These are phyloP conservation scores for Cataglyphis rosenhaueri DNA, from an alignment of 2,888 invertebrate species.

Conservation along the genomic window DNA sequence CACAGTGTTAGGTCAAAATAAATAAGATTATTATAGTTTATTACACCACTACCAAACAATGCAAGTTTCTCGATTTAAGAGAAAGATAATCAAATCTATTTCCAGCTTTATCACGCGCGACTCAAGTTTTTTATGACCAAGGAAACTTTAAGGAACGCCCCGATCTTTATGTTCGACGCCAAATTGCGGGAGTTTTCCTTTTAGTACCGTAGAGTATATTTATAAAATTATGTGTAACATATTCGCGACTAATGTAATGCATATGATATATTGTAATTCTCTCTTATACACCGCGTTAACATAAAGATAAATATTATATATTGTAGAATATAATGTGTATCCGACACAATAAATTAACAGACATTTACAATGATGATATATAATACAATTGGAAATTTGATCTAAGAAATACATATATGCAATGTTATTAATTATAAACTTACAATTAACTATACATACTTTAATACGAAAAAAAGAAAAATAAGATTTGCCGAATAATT, in stretches of 20 bases:
- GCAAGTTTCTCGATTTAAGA: slow-evolving; percentile 32
- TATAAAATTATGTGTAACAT: slow-evolving; percentile 65
- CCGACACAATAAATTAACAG: slow-evolving; percentile 63
- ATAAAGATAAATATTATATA: slow-evolving; percentile 46
- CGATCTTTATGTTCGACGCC: slow-evolving; percentile 39
- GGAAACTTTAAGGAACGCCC: slow-evolving; percentile 28
- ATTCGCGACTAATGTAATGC: slow-evolving; percentile 74
- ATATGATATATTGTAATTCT: slow-evolving; percentile 62
- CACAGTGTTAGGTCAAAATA: slow-evolving; percentile 26
- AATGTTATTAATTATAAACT: slow-evolving; percentile 17
- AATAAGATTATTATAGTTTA: slow-evolving; percentile 13
- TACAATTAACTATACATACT: slow-evolving; percentile 29
- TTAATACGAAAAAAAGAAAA: slow-evolving; percentile 3
- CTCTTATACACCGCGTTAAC: slow-evolving; percentile 39
- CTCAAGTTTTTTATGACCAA: neutral
- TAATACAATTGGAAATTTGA: slow-evolving; percentile 37
- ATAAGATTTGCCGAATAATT: slow-evolving; percentile 1
- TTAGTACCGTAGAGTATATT: slow-evolving; percentile 39
- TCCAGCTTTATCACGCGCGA: slow-evolving; percentile 44
- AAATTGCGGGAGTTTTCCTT: slow-evolving; percentile 43
- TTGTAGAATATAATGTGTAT: slow-evolving; percentile 49
- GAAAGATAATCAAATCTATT: slow-evolving; percentile 52
- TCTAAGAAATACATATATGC: neutral
- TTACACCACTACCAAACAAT: slow-evolving; percentile 24
- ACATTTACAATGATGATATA: slow-evolving; percentile 40